Conservation (phyloP, 1,140 invertebrate genomes). For the Ceratina japonica region DNA sequence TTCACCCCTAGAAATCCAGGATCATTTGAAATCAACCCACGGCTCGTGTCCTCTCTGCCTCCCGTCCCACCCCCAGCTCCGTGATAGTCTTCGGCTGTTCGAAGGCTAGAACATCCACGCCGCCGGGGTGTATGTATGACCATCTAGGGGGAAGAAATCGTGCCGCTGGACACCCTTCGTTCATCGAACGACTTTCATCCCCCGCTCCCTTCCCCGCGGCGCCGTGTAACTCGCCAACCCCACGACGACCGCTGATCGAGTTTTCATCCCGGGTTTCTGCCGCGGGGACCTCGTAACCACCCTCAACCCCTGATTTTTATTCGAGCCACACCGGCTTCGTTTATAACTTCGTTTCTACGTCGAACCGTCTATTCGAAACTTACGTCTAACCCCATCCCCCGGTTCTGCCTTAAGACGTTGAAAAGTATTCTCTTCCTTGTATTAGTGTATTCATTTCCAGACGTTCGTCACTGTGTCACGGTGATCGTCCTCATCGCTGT, state of each 20-base stretch:
- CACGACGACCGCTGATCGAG: slow-evolving; percentile 62
- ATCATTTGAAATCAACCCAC: slow-evolving; percentile 69
- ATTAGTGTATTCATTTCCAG: too few relatives aligned
- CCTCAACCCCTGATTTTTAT: slow-evolving; percentile 63
- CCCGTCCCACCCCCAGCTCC: not conserved
- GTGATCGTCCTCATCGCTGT: too few relatives aligned
- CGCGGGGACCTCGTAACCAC: slow-evolving; percentile 15
- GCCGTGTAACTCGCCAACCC: slow-evolving; percentile 26
- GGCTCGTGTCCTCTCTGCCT: slow-evolving; percentile 17
- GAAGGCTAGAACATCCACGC: slow-evolving; percentile 37
- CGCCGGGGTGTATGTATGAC: not conserved
- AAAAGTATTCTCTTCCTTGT: too few relatives aligned
- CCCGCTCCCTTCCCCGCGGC: not conserved
- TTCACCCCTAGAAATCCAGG: slow-evolving; percentile 61
- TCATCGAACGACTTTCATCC: slow-evolving; percentile 29
- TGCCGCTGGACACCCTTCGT: slow-evolving; percentile 53
- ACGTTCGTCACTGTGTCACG: too few relatives aligned
- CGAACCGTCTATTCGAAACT: slow-evolving; percentile 43
- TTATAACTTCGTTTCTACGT: slow-evolving; percentile 65
- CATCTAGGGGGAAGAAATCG: slow-evolving; percentile 52
- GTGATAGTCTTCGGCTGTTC: slow-evolving; percentile 5
- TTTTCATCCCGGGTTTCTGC: slow-evolving; percentile 61
- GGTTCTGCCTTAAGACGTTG: not conserved
- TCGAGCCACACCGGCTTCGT: slow-evolving; percentile 63
- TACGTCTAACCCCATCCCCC: not conserved